Base-by-base conservation (phyloP, 1,140 invertebrate species). In the Listronotus oregonensis region DNA sequence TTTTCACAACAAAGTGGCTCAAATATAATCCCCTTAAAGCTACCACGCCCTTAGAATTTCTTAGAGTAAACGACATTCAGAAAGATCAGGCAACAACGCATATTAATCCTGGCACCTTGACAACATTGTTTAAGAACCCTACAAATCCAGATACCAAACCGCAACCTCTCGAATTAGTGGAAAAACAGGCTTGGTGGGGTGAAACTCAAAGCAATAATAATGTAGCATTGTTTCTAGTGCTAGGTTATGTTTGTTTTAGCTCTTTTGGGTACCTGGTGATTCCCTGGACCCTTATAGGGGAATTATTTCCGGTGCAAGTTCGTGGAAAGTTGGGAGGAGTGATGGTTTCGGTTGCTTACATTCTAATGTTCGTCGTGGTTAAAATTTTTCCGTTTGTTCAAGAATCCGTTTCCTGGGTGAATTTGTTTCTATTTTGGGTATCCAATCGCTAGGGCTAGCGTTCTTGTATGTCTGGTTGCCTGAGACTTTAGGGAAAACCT, bases 401-500 rank as follows among this genome's bases (percentile, higher is more conserved):
- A 6, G 73, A 80, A n/a, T 15, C 69, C 0, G 73, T 88, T 21
- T 83, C 83, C 1, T 73, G 83, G 9, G 77, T 82, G 31, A 80
- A 77, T 6, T 73, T 85, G 4, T 91, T 91, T 78, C 85, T 70
- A 78, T 87, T 54, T 89, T 88, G 73, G 82, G 84, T 21, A 75
- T 80, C 5, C 7, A 88, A 87, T 34, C 85, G 6, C 8, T 86
- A 5, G 83, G 85, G 7, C 78, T 84, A 14, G 65, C 82, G 10
- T 85, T 89, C 71, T 78, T 88, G 18, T 85, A 82, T 55, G 78
- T 87, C 37, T 85, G 85, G 60, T 74, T 92, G 21, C 90, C 90
- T 1, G 91, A 93, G 80, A 93, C 90, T 0, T 83, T 89, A 61
- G 88, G 89, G 0, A 88, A 86, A 75, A 85, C 79, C 7, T 83